phyloP scores from a whole-genome alignment of 2,888 invertebrate species.

The Synergus japonicus region DNA sequence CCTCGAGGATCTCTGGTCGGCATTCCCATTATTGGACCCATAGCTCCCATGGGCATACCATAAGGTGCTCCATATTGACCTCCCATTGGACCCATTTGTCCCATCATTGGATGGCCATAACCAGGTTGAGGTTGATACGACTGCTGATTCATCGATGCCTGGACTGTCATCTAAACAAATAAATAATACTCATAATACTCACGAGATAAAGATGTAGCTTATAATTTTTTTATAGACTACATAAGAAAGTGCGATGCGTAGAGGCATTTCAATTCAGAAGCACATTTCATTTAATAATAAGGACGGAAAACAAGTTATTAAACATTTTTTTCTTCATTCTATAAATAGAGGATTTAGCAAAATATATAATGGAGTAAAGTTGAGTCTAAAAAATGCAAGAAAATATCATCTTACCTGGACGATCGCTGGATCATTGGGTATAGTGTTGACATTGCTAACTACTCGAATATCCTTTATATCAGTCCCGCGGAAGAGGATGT shows the following conservation, averaged over 20 bases:
- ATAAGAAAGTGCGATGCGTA: not conserved
- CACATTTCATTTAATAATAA: too few species aligned
- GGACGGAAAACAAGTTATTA: too few species aligned
- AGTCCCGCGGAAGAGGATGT: constrained; percentile 97
- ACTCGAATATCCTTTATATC: constrained; percentile 99
- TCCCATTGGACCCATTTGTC: constrained; percentile 79
- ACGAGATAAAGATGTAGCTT: not conserved
- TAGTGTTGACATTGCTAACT: constrained; percentile 90
- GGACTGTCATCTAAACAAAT: constrained; percentile 84
- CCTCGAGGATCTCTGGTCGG: constrained; percentile 74
- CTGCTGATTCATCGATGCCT: constrained; percentile 83
- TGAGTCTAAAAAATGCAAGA: not conserved
- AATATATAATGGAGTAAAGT: too few species aligned
- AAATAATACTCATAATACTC: not conserved
- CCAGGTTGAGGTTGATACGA: constrained; percentile 83
- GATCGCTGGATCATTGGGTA: constrained; percentile 98
- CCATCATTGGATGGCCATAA: constrained; percentile 86
- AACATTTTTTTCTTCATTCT: too few species aligned
- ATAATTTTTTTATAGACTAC: not conserved
- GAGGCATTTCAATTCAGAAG: not conserved
- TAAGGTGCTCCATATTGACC: constrained; percentile 79
- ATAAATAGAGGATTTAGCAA: too few species aligned
- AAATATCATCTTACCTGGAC: constrained; percentile 82
- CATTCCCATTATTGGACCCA: constrained; percentile 79
- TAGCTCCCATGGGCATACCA: constrained; percentile 78